Evolutionary conservation across 2,888 invertebrate genomes (phyloP).

Genomic region (Limnephilus rhombicus): DNA sequence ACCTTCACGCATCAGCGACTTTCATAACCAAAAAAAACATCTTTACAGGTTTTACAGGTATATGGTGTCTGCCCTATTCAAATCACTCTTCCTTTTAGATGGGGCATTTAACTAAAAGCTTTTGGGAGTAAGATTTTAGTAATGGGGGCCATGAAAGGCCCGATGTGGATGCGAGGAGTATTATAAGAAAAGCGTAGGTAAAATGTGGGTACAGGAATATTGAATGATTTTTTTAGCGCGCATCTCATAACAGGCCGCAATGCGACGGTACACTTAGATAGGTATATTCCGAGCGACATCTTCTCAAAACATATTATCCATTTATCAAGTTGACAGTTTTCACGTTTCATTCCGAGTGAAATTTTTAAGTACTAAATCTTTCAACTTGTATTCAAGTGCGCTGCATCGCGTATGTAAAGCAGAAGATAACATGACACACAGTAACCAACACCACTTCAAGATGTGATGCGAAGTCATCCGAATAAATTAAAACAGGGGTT

Average conservation of each 20-base stretch:
- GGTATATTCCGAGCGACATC: neutral
- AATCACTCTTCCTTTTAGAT: constrained; percentile 43
- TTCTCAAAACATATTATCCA: neutral
- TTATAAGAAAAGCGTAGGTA: constrained; percentile 10
- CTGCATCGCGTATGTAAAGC: constrained; percentile 3
- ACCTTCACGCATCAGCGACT: constrained; percentile 13
- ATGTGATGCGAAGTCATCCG: constrained; percentile 16
- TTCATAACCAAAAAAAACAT: constrained; percentile 18
- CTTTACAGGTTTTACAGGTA: constrained; percentile 5
- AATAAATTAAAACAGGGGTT: constrained; percentile 29
- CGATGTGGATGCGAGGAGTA: neutral
- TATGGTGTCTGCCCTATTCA: constrained; percentile 30
- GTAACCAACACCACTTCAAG: neutral
- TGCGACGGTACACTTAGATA: neutral
- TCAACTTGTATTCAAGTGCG: constrained; percentile 27
- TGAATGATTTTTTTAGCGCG: neutral
- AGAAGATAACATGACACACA: constrained; percentile 21
- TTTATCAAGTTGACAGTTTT: constrained; percentile 17
- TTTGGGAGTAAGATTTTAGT: constrained; percentile 25
- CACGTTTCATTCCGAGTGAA: neutral
- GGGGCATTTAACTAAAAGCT: constrained; percentile 43
- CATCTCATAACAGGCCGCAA: constrained; percentile 20
- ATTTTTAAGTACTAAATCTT: constrained; percentile 22
- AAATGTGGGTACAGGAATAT: constrained; percentile 22
- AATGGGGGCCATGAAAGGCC: constrained; percentile 29